Evolutionary conservation across 30 jellyfish, hydroid and myxozoan species (phyloP).

Genomic region (Clytia hemisphaerica): DNA sequence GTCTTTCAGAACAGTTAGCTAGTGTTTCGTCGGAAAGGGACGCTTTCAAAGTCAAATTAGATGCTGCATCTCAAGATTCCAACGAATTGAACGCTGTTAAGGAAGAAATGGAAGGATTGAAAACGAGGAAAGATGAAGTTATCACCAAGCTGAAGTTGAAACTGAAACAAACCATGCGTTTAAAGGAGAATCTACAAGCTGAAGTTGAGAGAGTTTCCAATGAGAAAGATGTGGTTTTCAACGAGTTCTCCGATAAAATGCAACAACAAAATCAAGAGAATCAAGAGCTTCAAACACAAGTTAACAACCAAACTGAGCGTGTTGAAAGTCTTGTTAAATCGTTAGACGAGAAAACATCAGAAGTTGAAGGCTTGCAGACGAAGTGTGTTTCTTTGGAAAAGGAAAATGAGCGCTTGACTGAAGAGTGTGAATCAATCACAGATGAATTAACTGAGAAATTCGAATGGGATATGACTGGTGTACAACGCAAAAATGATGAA

Average conservation of each 20-base stretch:
- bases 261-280: slow-evolving; percentile 49
- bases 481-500: slow-evolving; percentile 38
- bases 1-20: neutral
- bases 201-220: slow-evolving; percentile 68
- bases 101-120: slow-evolving; percentile 10
- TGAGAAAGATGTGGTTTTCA: slow-evolving; percentile 65
- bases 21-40: slow-evolving; percentile 23
- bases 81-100: slow-evolving; percentile 2
- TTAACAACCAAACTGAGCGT: slow-evolving; percentile 9
- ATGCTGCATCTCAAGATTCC: neutral
- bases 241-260: slow-evolving; percentile 57
- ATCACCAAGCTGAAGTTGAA: slow-evolving; percentile 66
- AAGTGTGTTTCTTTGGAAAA: neutral
- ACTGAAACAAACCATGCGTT: slow-evolving; percentile 59
- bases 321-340: neutral
- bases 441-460: slow-evolving; percentile 38
- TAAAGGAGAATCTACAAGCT: slow-evolving; percentile 58
- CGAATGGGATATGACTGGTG: slow-evolving; percentile 54
- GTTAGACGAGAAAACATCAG: slow-evolving; percentile 1
- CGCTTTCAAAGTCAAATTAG: neutral
- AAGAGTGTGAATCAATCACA: slow-evolving; percentile 17
- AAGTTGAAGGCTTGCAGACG: neutral
- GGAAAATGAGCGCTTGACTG: slow-evolving; percentile 7
- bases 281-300: neutral
- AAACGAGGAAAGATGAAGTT: slow-evolving; percentile 56